A percentile compares a stretch with the other conserved stretches of the same genome.
Conservation (phyloP, 1,140 invertebrate genomes). For the Temnothorax longispinosus region DNA sequence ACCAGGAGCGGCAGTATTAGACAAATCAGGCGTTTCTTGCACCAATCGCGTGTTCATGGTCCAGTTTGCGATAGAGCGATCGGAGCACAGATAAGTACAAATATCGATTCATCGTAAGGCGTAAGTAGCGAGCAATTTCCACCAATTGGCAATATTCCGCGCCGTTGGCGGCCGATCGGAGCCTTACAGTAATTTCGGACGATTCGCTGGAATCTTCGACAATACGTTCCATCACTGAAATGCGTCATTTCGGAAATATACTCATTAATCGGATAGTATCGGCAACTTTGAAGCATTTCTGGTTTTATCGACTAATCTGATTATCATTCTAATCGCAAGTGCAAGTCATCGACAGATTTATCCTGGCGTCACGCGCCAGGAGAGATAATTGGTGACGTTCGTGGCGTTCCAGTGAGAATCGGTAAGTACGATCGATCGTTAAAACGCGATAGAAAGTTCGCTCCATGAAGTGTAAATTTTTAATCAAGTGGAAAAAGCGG, state of each 20-base stretch:
- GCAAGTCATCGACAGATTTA: background rate
- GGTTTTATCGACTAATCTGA: background rate
- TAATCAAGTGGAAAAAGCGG: conserved; percentile 66
- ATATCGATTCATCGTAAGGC: conserved; percentile 35
- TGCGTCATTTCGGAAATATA: conserved; percentile 54
- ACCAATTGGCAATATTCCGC: conserved; percentile 47
- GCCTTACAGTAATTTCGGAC: conserved; percentile 62
- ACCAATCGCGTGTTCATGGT: conserved; percentile 43
- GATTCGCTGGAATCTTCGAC: conserved; percentile 45
- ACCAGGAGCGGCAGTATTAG: conserved; percentile 28
- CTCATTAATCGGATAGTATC: conserved; percentile 55
- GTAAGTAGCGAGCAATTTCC: conserved; percentile 51
- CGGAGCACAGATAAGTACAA: conserved; percentile 57
- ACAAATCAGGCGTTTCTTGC: conserved; percentile 57
- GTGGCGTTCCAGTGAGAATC: conserved; percentile 16
- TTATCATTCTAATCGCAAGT: conserved; percentile 51
- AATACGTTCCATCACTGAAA: background rate
- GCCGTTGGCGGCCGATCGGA: conserved; percentile 41
- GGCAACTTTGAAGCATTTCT: background rate
- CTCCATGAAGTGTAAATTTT: conserved; percentile 64
- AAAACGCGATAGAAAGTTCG: conserved; percentile 54
- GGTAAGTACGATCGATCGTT: conserved; percentile 43
- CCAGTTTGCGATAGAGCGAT: conserved; percentile 41
- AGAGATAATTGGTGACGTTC: conserved; percentile 38
- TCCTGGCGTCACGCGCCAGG: background rate